phyloP scores from a whole-genome alignment of 2,113 vertebrate genomes.

The Nicator chloris region DNA sequence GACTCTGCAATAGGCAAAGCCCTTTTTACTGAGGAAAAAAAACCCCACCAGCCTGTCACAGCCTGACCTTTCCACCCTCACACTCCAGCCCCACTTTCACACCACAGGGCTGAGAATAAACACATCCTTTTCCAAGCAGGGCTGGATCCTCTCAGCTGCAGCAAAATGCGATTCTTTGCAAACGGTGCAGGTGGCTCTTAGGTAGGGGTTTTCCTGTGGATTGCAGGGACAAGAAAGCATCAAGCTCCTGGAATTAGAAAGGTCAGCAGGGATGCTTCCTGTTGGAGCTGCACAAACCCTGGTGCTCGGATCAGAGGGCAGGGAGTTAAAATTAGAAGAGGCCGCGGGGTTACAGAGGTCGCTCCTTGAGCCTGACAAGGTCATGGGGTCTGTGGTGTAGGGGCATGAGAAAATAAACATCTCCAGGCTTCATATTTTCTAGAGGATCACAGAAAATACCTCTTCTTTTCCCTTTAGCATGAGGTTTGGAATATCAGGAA shows the following conservation, averaged over 20 bases:
- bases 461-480: not conserved
- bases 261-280: slow-evolving; percentile 6
- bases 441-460: not conserved
- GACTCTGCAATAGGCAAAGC: not conserved
- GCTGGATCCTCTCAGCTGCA: not conserved
- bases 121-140: not conserved
- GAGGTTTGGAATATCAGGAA: not conserved
- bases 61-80: not conserved
- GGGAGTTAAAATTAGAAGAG: not conserved
- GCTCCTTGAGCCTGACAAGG: not conserved
- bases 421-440: not conserved
- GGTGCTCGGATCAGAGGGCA: not conserved
- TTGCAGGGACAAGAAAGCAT: not conserved
- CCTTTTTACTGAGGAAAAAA: not conserved
- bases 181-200: not conserved
- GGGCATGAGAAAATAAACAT: not conserved
- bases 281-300: not conserved
- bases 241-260: not conserved
- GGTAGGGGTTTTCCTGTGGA: not conserved
- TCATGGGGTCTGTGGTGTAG: not conserved
- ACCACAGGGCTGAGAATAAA: not conserved
- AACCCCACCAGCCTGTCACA: not conserved
- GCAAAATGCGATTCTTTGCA: not conserved
- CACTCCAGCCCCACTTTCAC: not conserved
- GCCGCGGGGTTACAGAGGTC: not conserved